Conservation (phyloP, 2,797 vertebrate species). For the Chaenodraco wilsoni region DNA sequence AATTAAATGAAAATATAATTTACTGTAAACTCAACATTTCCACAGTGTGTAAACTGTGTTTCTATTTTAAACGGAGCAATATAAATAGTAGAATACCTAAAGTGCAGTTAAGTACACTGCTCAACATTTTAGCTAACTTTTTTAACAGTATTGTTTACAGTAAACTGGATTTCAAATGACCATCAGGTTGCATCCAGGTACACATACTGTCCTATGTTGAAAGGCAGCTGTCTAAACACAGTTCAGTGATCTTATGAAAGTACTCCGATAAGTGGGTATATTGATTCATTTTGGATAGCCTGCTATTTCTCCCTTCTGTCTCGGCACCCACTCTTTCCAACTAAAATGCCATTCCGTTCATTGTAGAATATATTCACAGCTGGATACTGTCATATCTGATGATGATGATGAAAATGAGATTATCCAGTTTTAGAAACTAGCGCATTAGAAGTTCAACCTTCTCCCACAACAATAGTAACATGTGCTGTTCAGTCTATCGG, state of each 20-base stretch:
- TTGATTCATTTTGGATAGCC: conserved; percentile 44
- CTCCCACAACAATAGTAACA: conserved; percentile 34
- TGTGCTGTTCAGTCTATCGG: conserved; percentile 8
- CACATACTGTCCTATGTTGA: not conserved
- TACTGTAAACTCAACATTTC: too few relatives aligned
- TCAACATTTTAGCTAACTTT: too few relatives aligned
- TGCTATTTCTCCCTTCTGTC: conserved; percentile 40
- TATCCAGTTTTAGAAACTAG: conserved; percentile 29
- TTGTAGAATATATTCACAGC: conserved; percentile 54
- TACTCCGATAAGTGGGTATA: conserved; percentile 45
- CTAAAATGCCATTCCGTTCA: conserved; percentile 51
- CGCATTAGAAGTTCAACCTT: conserved; percentile 14
- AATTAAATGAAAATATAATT: too few relatives aligned
- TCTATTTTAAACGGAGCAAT: too few relatives aligned
- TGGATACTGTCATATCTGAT: conserved; percentile 40
- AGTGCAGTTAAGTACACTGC: too few relatives aligned
- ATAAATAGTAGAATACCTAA: not conserved
- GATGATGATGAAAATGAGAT: conserved; percentile 43
- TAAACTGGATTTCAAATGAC: not conserved
- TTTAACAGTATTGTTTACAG: not conserved
- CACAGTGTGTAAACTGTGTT: too few relatives aligned
- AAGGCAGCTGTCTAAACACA: conserved; percentile 8
- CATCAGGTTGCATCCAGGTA: not conserved
- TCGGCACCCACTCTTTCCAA: conserved; percentile 18
- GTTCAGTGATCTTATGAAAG: conserved; percentile 26